Evolutionary conservation across 2,797 vertebrate species (phyloP).

Genomic region (Tapirus indicus): DNA sequence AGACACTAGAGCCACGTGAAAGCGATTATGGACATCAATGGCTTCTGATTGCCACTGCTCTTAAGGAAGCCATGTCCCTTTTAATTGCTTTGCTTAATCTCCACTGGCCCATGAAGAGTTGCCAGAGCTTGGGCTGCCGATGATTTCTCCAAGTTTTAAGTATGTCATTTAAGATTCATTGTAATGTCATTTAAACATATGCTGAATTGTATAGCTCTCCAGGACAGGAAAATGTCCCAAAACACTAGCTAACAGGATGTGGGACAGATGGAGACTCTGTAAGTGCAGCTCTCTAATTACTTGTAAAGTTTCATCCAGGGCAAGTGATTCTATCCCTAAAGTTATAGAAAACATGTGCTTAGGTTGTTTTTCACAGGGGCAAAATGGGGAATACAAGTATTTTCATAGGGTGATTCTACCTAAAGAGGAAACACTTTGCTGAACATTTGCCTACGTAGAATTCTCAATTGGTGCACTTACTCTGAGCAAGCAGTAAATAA

Average conservation of each 20-base stretch:
- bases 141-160: background rate
- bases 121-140: background rate
- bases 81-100: background rate
- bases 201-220: background rate
- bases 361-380: background rate
- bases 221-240: background rate
- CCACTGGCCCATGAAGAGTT: background rate
- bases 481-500: slow-evolving; percentile 9
- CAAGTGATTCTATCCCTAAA: background rate
- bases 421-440: background rate
- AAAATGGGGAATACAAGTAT: background rate
- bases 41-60: background rate
- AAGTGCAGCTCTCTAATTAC: background rate
- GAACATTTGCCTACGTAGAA: background rate
- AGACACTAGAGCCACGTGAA: background rate
- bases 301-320: background rate
- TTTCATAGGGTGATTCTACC: background rate
- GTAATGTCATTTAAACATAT: background rate
- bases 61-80: background rate
- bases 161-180: background rate
- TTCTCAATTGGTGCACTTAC: background rate
- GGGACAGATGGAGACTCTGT: background rate
- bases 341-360: background rate
- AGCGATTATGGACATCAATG: background rate
- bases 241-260: background rate